Evolutionary conservation across 2,797 vertebrate genomes (phyloP).

Genomic region (Chrosomus eos): DNA sequence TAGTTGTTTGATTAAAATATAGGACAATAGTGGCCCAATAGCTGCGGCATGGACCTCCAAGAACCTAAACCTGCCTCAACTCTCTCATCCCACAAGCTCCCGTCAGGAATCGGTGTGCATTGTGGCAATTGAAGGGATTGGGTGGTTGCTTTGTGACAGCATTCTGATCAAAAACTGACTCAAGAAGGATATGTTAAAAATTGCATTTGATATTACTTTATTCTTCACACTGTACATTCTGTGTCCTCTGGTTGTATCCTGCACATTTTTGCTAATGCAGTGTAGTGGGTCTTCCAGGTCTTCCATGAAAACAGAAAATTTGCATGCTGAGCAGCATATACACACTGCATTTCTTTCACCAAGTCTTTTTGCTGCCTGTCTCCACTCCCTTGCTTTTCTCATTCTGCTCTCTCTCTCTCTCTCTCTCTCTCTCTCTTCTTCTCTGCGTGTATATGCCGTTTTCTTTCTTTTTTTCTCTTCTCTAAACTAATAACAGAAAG

Average conservation of each 20-base stretch:
- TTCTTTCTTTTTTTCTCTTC: slow-evolving; percentile 61
- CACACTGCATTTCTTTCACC: not conserved
- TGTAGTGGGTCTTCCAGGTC: not conserved
- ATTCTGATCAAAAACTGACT: not conserved
- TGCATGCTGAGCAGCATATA: not conserved
- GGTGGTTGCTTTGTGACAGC: not conserved
- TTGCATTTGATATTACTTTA: not conserved
- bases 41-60: not conserved
- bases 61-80: not conserved
- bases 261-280: not conserved
- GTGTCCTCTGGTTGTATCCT: not conserved
- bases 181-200: not conserved
- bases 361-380: slow-evolving; percentile 44
- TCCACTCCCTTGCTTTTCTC: slow-evolving; percentile 16
- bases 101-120: not conserved
- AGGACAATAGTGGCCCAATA: not conserved
- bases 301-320: not conserved
- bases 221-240: not conserved
- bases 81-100: not conserved
- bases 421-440: no score
- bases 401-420: slow-evolving; percentile 1
- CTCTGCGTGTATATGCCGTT: slow-evolving; percentile 41
- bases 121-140: not conserved
- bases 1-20: not conserved
- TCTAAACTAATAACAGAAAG: slow-evolving; percentile 82